A percentile compares a stretch with the other conserved stretches of the same genome.
phyloP scores from a whole-genome alignment of 2,888 invertebrate genomes.

The Melipona bicolor region DNA sequence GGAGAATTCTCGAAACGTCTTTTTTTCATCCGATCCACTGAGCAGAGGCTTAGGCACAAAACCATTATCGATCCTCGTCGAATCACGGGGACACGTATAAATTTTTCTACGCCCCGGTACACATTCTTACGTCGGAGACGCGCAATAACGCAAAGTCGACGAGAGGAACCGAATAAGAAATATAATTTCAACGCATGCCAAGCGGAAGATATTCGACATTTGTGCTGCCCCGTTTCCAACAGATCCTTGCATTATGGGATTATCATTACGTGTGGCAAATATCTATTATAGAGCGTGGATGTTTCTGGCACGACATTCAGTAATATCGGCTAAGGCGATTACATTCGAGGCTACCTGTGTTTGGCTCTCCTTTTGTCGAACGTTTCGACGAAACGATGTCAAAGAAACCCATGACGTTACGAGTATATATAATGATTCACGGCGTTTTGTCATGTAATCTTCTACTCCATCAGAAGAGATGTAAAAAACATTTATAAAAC shows the following conservation, averaged over 20 bases:
- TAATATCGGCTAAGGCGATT: constrained; percentile 70
- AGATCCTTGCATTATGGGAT: constrained; percentile 70
- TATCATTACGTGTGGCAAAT: constrained; percentile 71
- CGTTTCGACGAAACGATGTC: constrained; percentile 46
- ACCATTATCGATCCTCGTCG: constrained; percentile 38
- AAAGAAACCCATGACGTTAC: constrained; percentile 14
- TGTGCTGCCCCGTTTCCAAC: constrained; percentile 60
- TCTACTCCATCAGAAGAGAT: too few species aligned
- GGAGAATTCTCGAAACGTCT: not conserved
- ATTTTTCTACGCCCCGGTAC: constrained; percentile 20
- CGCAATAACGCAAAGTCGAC: constrained; percentile 18
- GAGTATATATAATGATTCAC: not conserved
- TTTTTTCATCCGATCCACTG: constrained; percentile 13
- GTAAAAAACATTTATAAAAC: too few species aligned
- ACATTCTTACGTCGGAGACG: constrained; percentile 10
- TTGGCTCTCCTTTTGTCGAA: constrained; percentile 50
- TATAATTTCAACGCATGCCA: constrained; percentile 62
- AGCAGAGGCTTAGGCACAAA: constrained; percentile 9
- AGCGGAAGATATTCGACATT: constrained; percentile 69
- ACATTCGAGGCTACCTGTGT: constrained; percentile 62
- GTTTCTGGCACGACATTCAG: constrained; percentile 55
- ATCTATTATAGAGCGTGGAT: constrained; percentile 55
- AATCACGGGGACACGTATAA: constrained; percentile 11
- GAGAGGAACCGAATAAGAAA: constrained; percentile 55
- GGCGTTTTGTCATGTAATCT: not conserved